Evolutionary conservation across 2,113 vertebrate genomes (phyloP).

Genomic region (Boulengeromyrus knoepffleri): DNA sequence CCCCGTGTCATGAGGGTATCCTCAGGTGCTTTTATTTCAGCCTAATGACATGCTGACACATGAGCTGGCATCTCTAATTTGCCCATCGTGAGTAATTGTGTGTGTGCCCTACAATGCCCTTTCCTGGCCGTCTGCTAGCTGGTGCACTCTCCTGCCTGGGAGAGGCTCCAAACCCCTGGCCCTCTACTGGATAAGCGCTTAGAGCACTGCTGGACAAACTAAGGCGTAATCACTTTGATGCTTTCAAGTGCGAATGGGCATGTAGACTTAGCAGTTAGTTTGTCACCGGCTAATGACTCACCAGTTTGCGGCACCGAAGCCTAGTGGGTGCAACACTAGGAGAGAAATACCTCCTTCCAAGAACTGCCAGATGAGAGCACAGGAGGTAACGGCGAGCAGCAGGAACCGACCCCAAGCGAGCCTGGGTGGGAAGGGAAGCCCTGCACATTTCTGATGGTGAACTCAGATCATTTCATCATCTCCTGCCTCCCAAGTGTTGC

Average conservation of each 20-base stretch:
- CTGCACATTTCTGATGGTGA: background rate
- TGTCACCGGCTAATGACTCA: background rate
- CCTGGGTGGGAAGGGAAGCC: background rate
- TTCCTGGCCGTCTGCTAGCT: background rate
- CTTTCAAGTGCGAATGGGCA: background rate
- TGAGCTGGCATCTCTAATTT: background rate
- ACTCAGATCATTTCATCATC: background rate
- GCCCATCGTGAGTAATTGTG: background rate
- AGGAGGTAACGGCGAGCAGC: background rate
- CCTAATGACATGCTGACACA: background rate
- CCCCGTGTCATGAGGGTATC: background rate
- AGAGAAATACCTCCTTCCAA: background rate
- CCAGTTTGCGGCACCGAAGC: background rate
- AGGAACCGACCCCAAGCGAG: background rate
- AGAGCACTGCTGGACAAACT: background rate
- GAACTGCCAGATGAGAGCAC: background rate
- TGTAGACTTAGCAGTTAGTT: background rate
- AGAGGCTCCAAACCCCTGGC: background rate
- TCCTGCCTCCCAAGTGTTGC: background rate
- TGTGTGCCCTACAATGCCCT: background rate
- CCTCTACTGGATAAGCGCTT: background rate
- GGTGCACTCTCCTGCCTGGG: background rate
- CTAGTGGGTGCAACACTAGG: background rate
- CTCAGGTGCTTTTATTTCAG: background rate
- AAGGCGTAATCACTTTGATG: background rate